These are phyloP conservation scores for Ophthalmotilapia sp. DNA, from an alignment of 2,113 vertebrate species.

Conservation along the genomic window DNA sequence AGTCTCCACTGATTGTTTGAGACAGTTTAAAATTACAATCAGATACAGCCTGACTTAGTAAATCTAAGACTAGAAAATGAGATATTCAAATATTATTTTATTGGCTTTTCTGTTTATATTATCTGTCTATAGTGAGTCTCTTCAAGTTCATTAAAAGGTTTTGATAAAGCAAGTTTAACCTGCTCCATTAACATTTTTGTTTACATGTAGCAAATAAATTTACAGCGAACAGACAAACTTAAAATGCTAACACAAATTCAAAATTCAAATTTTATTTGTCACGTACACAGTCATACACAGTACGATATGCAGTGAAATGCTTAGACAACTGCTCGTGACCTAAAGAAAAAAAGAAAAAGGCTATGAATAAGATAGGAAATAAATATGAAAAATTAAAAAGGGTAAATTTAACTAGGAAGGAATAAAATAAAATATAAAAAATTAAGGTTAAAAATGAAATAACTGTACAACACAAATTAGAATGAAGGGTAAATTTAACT, in stretches of 20 bases:
- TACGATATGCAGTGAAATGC: too few species aligned
- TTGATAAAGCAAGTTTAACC: neutral
- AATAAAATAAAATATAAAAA: too few species aligned
- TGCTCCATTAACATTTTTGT: neutral
- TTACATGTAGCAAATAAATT: neutral
- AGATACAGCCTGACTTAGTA: neutral
- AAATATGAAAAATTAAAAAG: too few species aligned
- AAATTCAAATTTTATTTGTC: too few species aligned
- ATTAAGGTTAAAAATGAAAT: too few species aligned
- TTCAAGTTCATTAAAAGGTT: neutral
- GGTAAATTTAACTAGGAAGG: too few species aligned
- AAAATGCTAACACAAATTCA: neutral
- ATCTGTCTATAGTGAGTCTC: neutral
- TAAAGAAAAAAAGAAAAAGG: too few species aligned
- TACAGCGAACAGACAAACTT: accelerated
- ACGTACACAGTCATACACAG: too few species aligned
- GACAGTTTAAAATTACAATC: neutral
- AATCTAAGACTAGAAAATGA: neutral
- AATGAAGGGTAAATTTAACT: too few species aligned
- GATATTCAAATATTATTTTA: neutral
- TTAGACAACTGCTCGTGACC: too few species aligned
- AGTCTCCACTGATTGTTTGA: neutral
- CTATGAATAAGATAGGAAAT: too few species aligned
- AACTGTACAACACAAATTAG: too few species aligned
- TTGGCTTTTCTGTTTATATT: neutral